Conservation (phyloP, 2,113 vertebrate genomes). For the Python bivittatus region DNA sequence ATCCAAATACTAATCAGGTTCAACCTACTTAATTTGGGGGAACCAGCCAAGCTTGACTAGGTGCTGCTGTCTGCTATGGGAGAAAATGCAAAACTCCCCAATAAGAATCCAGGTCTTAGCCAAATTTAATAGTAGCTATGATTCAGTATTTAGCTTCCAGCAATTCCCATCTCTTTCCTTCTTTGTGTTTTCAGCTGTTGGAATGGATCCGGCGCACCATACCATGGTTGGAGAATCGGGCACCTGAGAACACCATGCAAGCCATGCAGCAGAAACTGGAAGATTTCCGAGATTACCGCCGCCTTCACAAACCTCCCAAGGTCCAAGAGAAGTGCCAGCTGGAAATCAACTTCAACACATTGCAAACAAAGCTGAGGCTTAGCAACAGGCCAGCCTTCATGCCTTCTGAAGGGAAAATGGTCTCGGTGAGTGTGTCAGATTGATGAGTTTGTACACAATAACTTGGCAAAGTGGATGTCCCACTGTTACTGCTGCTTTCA, state of each 20-base stretch:
- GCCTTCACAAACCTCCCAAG: slow-evolving; percentile 96
- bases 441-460: accelerated
- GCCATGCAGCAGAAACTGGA: slow-evolving; percentile 99
- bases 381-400: slow-evolving; percentile 98
- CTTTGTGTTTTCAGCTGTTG: slow-evolving; percentile 77
- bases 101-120: background rate
- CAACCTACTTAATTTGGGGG: background rate
- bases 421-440: slow-evolving; percentile 80
- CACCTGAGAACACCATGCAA: slow-evolving; percentile 96
- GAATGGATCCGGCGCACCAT: slow-evolving; percentile 98
- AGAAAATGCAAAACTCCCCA: background rate
- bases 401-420: slow-evolving; percentile 98
- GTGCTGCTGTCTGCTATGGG: background rate
- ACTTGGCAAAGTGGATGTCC: background rate
- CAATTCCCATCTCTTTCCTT: background rate
- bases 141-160: background rate
- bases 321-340: slow-evolving; percentile 99
- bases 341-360: slow-evolving; percentile 99
- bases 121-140: no score
- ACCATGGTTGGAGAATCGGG: slow-evolving; percentile 94
- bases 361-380: slow-evolving; percentile 97
- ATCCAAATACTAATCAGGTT: background rate
- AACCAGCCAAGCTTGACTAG: background rate
- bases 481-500: background rate
- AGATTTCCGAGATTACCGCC: slow-evolving; percentile 95